Percentiles rank a stretch among this genome's conserved stretches.
phyloP scores from a whole-genome alignment of 2,888 invertebrate species.

The Aproaerema taeniolella region DNA sequence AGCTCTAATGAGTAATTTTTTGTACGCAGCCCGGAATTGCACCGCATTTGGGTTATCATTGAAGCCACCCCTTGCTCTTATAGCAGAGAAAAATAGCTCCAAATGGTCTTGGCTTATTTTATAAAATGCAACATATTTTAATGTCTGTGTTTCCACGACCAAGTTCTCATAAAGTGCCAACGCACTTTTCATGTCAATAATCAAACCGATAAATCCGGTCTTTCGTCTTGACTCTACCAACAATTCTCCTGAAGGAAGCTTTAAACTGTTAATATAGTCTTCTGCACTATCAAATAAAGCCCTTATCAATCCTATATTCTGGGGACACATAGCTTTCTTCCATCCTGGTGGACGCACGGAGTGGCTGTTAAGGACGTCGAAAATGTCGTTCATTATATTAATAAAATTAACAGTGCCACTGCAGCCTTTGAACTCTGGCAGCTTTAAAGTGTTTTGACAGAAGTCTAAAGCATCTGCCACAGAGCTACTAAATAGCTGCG shows the following conservation, averaged over 20 bases:
- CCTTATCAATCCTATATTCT: constrained; percentile 17
- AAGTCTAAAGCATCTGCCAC: background rate
- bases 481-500: background rate
- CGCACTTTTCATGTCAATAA: constrained; percentile 21
- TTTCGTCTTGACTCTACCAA: constrained; percentile 18
- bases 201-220: constrained; percentile 22
- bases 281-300: constrained; percentile 16
- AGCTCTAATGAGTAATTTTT: constrained; percentile 9
- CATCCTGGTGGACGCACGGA: constrained; percentile 19
- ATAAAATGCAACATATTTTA: background rate
- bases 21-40: constrained; percentile 14
- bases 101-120: constrained; percentile 18
- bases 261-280: constrained; percentile 10
- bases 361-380: constrained; percentile 20
- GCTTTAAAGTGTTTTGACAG: background rate
- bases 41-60: constrained; percentile 18
- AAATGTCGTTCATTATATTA: constrained; percentile 16
- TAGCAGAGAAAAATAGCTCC: constrained; percentile 17
- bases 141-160: constrained; percentile 5
- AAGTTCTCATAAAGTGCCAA: constrained; percentile 14
- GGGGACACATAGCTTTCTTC: constrained; percentile 21
- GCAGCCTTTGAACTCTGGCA: background rate
- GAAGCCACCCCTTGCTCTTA: constrained; percentile 18
- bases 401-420: constrained; percentile 20
- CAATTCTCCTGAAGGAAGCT: constrained; percentile 8